Conservation (phyloP, 2,797 vertebrate species). For the Hyperoplus immaculatus region DNA sequence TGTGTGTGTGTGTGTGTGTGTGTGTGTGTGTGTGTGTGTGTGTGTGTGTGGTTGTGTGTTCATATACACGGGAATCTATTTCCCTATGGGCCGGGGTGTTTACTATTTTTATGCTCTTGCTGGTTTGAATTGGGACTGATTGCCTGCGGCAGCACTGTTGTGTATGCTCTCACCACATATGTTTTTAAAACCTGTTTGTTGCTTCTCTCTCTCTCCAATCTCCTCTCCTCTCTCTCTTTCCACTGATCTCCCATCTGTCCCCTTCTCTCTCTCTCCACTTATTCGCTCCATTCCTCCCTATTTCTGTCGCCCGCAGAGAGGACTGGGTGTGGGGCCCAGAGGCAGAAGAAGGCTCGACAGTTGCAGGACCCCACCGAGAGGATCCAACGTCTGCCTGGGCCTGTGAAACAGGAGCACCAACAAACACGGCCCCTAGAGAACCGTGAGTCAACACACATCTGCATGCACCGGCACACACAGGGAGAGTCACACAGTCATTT, state of each 20-base stretch:
- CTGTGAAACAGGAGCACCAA: slow-evolving; percentile 83
- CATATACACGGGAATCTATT: slow-evolving; percentile 47
- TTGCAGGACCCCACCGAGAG: slow-evolving; percentile 92
- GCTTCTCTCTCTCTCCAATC: slow-evolving; percentile 52
- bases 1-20: slow-evolving; percentile 21
- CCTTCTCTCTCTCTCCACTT: slow-evolving; percentile 30
- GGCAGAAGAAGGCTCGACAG: slow-evolving; percentile 93
- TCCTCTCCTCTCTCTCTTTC: slow-evolving; percentile 34
- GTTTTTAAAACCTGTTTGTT: slow-evolving; percentile 63
- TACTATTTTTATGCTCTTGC: slow-evolving; percentile 64
- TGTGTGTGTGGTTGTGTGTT: slow-evolving; percentile 17
- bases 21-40: slow-evolving; percentile 24
- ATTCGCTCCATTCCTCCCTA: slow-evolving; percentile 36
- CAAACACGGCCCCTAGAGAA: slow-evolving; percentile 64
- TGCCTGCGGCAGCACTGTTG: slow-evolving; percentile 67
- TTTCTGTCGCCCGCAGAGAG: slow-evolving; percentile 72
- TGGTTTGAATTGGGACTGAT: slow-evolving; percentile 68
- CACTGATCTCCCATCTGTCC: slow-evolving; percentile 70
- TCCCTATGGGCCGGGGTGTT: slow-evolving; percentile 61
- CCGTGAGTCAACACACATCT: slow-evolving; percentile 66
- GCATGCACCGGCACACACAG: slow-evolving; percentile 27
- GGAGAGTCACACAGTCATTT: slow-evolving; percentile 9
- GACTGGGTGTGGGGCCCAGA: slow-evolving; percentile 85
- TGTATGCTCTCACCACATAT: slow-evolving; percentile 73
- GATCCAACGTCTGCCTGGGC: slow-evolving; percentile 88